Evolutionary conservation across 2,797 vertebrate species (phyloP).

Genomic region (Sebastes miniatus): DNA sequence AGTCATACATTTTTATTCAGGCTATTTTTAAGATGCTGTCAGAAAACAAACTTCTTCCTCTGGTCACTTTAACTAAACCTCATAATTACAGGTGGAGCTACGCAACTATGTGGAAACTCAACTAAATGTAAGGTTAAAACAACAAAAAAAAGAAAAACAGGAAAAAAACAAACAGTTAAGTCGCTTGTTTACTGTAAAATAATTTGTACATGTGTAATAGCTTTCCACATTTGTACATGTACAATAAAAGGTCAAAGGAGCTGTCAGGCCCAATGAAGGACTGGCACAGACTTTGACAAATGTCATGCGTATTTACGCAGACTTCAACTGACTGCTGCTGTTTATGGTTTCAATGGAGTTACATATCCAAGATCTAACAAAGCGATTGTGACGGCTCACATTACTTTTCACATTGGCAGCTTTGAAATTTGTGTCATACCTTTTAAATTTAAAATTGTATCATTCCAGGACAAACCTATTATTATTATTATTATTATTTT

Average conservation of each 20-base stretch:
- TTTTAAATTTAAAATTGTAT: background rate
- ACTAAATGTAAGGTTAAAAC: constrained; percentile 23
- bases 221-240: background rate
- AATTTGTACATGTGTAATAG: background rate
- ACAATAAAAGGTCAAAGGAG: background rate
- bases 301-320: constrained; percentile 11
- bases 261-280: background rate
- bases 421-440: background rate
- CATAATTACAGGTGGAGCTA: constrained; percentile 63
- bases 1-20: constrained; percentile 47
- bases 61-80: constrained; percentile 63
- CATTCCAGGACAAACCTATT: background rate
- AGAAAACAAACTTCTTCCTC: constrained; percentile 68
- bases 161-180: background rate
- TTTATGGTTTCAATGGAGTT: constrained; percentile 12
- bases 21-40: constrained; percentile 60
- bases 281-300: constrained; percentile 27
- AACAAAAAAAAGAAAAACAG: constrained; percentile 19
- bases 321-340: constrained; percentile 8
- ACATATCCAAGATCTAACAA: background rate
- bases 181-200: constrained; percentile 12
- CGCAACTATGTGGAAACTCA: constrained; percentile 30
- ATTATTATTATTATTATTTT: background rate
- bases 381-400: background rate
- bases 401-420: background rate